Evolutionary conservation across 2,113 vertebrate genomes (phyloP), one percentile per base, ranked within the genome.

Genomic region (Melanocharis versteri): DNA sequence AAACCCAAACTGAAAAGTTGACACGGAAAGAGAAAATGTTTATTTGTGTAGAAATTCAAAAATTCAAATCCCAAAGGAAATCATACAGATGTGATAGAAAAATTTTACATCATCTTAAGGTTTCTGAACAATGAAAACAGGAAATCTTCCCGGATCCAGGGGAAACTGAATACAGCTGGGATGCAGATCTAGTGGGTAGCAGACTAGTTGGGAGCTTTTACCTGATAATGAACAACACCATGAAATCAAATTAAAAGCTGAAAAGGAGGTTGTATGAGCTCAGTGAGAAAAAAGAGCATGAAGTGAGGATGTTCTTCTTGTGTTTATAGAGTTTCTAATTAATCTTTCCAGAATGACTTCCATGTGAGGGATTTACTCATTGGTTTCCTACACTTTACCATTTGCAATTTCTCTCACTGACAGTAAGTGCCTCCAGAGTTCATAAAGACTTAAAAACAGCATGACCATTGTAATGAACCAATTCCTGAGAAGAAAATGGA

Each of bases 1-100:
- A 90, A 95, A 35, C 5, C 23, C 54, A 70, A 93, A 61, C 14
- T 11, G 65, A 73, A 37, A 66, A 60, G 71, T 4, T 73, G 27
- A 76, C 45, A 33, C 47, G 27, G 22, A 58, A 77, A 94, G 77
- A 62, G 9, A 62, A 83, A 90, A 62, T 24, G 42, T 2, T n/a
- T 33, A 23, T 58, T 83, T 68, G 9, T 51, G 22, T 12, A 78
- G 28, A 35, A 82, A 66, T 83, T 64, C 56, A 66, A 45, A 44
- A 84, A 66, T 83, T 87, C 57, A 58, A 57, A 75, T 66, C 86
- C 80, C 77, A 78, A 68, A 92, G 81, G 89, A 94, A 96, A 94
- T 84, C 28, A 88, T 62, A 47, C 15, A 60, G 4, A 42, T 1
- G 2, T 4, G 12, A 77, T 6, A 33, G 9, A 93, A 93, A 79